phyloP scores from a whole-genome alignment of 2,113 vertebrate genomes.

The Thalassarche chlororhynchos region DNA sequence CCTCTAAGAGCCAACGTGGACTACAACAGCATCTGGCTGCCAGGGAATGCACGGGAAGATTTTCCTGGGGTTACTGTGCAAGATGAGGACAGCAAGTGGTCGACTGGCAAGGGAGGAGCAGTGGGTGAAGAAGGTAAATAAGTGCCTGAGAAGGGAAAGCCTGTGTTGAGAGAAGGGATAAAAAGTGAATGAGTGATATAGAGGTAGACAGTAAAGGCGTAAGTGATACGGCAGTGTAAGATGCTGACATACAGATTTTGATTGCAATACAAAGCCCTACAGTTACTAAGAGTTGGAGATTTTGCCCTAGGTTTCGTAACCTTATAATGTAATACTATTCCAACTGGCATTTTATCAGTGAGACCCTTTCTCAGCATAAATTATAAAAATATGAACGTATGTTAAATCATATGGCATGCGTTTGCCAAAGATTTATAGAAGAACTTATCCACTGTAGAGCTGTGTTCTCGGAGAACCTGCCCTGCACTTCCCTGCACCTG shows the following conservation, averaged over 20 bases:
- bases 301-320: neutral
- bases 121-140: neutral
- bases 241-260: neutral
- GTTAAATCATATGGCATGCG: neutral
- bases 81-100: neutral
- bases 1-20: neutral
- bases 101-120: neutral
- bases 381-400: neutral
- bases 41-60: neutral
- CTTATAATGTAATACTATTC: neutral
- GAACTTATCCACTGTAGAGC: neutral
- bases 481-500: slow-evolving; percentile 48
- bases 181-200: neutral
- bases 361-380: neutral
- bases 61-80: accelerated
- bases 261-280: neutral
- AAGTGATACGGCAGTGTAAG: neutral
- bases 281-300: neutral
- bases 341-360: neutral
- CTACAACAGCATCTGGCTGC: neutral
- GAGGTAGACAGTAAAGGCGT: neutral
- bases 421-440: neutral
- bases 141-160: neutral
- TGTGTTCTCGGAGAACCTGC: slow-evolving; percentile 3
- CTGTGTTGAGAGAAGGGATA: neutral